Percentiles rank a stretch among this genome's conserved stretches.
Conservation (phyloP, 2,888 invertebrate species). For the Anarsia innoxiella region DNA sequence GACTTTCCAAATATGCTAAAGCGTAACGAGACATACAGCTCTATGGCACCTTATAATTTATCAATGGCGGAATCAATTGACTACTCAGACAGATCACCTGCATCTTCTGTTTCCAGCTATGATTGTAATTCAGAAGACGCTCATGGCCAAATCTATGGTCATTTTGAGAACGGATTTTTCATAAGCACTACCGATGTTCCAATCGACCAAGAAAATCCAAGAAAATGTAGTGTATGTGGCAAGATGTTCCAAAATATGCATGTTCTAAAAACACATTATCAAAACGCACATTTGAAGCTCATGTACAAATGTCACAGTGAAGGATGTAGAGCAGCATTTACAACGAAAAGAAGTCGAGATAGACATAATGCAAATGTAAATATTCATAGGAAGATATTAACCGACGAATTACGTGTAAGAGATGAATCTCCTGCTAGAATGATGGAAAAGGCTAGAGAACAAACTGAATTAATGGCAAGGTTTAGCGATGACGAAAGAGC, state of each 20-base stretch:
- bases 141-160: slow-evolving; percentile 80
- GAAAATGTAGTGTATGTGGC: slow-evolving; percentile 93
- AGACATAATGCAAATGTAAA: slow-evolving; percentile 94
- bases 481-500: slow-evolving; percentile 83
- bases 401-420: slow-evolving; percentile 67
- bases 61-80: slow-evolving; percentile 55
- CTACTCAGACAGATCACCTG: slow-evolving; percentile 69
- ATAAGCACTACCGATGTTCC: slow-evolving; percentile 87
- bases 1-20: slow-evolving; percentile 76
- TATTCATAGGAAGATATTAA: slow-evolving; percentile 91
- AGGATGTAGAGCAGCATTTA: slow-evolving; percentile 95
- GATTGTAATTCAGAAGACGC: slow-evolving; percentile 77
- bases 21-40: slow-evolving; percentile 39
- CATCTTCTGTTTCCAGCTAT: slow-evolving; percentile 77
- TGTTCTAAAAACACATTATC: slow-evolving; percentile 95
- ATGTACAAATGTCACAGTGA: slow-evolving; percentile 97
- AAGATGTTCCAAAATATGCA: slow-evolving; percentile 96
- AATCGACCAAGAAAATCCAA: slow-evolving; percentile 92
- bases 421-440: slow-evolving; percentile 62
- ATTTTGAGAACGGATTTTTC: slow-evolving; percentile 84
- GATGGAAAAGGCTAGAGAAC: slow-evolving; percentile 78
- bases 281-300: slow-evolving; percentile 94
- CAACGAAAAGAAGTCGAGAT: slow-evolving; percentile 93
- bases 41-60: slow-evolving; percentile 48
- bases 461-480: slow-evolving; percentile 86